Evolutionary conservation across 92 coral and sea anemone species (phyloP).

Genomic region (Bergia sp.): DNA sequence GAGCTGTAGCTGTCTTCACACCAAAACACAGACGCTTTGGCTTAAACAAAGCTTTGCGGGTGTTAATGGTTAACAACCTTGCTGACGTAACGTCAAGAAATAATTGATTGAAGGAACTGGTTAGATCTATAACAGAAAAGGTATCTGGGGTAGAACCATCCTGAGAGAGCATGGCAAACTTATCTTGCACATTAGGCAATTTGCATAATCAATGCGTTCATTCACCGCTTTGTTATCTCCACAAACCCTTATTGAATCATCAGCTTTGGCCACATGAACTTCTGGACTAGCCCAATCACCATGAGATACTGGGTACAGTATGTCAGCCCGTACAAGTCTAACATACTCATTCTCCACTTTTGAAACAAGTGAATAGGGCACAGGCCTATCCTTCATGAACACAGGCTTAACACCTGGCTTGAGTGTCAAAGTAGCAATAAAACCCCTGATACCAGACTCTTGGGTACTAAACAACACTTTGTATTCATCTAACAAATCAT

Average conservation of each 20-base stretch:
- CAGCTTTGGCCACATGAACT: slow-evolving; percentile 53
- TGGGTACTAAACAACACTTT: slow-evolving; percentile 25
- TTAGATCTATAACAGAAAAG: slow-evolving; percentile 48
- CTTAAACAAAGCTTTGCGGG: slow-evolving; percentile 52
- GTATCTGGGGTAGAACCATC: slow-evolving; percentile 50
- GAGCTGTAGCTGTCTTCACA: slow-evolving; percentile 52
- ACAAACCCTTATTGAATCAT: slow-evolving; percentile 56
- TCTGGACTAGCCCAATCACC: slow-evolving; percentile 51
- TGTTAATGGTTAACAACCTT: slow-evolving; percentile 52
- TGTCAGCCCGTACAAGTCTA: slow-evolving; percentile 5
- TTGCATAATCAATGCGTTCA: slow-evolving; percentile 50
- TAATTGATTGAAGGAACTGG: slow-evolving; percentile 59
- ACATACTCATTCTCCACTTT: slow-evolving; percentile 48
- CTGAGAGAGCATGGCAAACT: slow-evolving; percentile 49
- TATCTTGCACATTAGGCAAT: slow-evolving; percentile 53
- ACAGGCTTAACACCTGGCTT: slow-evolving; percentile 48
- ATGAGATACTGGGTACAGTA: slow-evolving; percentile 48
- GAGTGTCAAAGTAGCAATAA: slow-evolving; percentile 35
- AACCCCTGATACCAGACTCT: slow-evolving; percentile 42
- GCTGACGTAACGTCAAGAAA: slow-evolving; percentile 47
- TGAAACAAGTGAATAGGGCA: slow-evolving; percentile 46
- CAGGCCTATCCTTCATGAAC: slow-evolving; percentile 49
- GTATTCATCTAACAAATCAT: slow-evolving; percentile 29
- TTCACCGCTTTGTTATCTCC: slow-evolving; percentile 54
- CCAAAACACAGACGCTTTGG: slow-evolving; percentile 52